Conservation (phyloP, 2,888 invertebrate genomes). For the Drosophila mercatorum region DNA sequence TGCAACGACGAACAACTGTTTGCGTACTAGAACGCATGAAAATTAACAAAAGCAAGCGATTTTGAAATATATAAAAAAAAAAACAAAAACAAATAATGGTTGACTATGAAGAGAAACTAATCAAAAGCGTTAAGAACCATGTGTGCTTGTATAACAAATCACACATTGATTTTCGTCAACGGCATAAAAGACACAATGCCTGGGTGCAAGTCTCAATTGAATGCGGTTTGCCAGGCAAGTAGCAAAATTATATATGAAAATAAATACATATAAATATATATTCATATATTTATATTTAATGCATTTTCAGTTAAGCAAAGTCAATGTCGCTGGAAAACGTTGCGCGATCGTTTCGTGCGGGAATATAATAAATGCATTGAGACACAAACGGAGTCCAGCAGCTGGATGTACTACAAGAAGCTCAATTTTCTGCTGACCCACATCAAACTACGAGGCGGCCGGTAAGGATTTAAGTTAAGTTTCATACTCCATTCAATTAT, state of each 20-base stretch:
- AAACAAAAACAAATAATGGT: constrained; percentile 7
- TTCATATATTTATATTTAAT: not conserved
- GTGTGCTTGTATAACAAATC: constrained; percentile 39
- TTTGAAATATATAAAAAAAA: constrained; percentile 3
- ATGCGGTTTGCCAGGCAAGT: constrained; percentile 44
- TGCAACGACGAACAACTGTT: constrained; percentile 5
- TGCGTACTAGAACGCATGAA: constrained; percentile 16
- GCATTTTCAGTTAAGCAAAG: constrained; percentile 24
- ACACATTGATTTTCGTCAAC: constrained; percentile 25
- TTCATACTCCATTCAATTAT: not conserved
- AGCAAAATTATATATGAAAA: not conserved
- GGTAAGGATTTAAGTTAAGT: constrained; percentile 3
- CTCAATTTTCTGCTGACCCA: constrained; percentile 38
- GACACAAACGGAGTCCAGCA: not conserved
- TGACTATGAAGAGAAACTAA: constrained; percentile 24
- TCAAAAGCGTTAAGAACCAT: constrained; percentile 33
- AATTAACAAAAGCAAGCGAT: not conserved
- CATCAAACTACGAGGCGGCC: constrained; percentile 15
- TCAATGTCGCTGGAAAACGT: constrained; percentile 42
- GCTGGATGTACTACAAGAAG: constrained; percentile 15
- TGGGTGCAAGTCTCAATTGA: constrained; percentile 36
- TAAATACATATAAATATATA: not conserved
- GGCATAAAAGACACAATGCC: constrained; percentile 15
- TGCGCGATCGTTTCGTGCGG: constrained; percentile 52
- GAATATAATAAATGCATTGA: constrained; percentile 25